Percentiles rank a stretch among this genome's conserved stretches.
Evolutionary conservation across 1,140 invertebrate genomes (phyloP).

Genomic region (Aphaenogaster ashmeadi): DNA sequence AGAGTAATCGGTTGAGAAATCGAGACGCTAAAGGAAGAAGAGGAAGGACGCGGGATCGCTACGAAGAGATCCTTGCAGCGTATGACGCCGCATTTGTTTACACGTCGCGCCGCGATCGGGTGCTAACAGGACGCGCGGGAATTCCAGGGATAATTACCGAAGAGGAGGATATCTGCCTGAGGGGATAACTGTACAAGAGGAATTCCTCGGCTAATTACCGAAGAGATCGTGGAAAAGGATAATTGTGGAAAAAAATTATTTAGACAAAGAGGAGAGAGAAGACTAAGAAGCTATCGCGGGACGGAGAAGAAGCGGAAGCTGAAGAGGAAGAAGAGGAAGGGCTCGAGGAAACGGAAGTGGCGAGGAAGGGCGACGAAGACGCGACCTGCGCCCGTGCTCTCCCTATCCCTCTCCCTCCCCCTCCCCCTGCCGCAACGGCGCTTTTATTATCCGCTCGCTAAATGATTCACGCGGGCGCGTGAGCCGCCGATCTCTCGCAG

Average conservation of each 20-base stretch:
- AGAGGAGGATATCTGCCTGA: not conserved
- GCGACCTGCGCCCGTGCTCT: not conserved
- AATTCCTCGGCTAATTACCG: not conserved
- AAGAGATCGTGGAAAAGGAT: not conserved
- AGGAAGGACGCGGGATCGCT: not conserved
- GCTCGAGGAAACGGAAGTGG: not conserved
- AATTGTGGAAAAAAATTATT: not conserved
- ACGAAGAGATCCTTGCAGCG: not conserved
- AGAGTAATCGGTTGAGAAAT: constrained; percentile 29
- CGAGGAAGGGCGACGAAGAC: not conserved
- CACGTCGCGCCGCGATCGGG: not conserved
- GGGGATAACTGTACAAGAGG: too few species aligned
- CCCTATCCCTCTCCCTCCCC: not conserved
- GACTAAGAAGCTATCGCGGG: not conserved
- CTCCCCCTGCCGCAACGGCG: not conserved
- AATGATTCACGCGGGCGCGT: constrained; percentile 45
- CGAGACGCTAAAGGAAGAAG: not conserved
- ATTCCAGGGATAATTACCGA: not conserved
- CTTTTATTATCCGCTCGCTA: constrained; percentile 29
- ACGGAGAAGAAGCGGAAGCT: not conserved
- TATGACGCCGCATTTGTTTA: constrained; percentile 11
- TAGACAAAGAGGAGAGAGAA: not conserved
- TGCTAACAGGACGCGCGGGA: not conserved
- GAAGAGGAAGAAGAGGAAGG: not conserved
- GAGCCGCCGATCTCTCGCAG: constrained; percentile 28